Percentiles rank a stretch among this genome's conserved stretches.
These are phyloP conservation scores for Anseranas semipalmata DNA, from an alignment of 2,113 vertebrate species.

Conservation along the genomic window DNA sequence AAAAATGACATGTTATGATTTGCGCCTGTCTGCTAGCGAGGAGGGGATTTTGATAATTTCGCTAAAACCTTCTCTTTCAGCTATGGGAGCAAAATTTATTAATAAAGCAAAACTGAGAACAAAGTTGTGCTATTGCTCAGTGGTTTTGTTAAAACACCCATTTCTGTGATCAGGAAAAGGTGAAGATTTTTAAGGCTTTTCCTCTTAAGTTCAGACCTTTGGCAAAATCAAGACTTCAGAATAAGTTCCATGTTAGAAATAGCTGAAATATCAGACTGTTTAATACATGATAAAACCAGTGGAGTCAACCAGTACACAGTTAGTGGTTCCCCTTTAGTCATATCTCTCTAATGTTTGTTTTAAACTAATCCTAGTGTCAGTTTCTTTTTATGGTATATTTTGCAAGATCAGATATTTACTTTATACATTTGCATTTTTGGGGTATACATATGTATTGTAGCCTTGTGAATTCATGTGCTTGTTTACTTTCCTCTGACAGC, in stretches of 20 bases:
- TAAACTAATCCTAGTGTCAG: background rate
- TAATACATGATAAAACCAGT: background rate
- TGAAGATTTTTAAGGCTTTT: background rate
- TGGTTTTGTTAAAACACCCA: background rate
- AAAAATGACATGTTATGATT: background rate
- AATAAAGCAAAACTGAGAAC: background rate
- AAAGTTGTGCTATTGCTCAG: background rate
- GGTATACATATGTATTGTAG: accelerated
- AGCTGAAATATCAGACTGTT: background rate
- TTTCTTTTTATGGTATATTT: background rate
- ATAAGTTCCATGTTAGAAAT: background rate
- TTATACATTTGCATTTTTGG: background rate
- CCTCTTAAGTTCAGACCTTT: background rate
- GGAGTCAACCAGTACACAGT: background rate
- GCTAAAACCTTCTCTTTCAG: background rate
- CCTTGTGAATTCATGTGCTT: background rate
- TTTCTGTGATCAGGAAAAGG: background rate
- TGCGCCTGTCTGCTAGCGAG: background rate
- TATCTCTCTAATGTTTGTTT: background rate
- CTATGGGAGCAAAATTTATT: background rate
- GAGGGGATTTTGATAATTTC: background rate
- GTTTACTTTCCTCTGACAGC: constrained; percentile 68
- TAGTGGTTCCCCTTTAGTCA: background rate
- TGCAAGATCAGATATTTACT: background rate
- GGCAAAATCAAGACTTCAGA: background rate